Evolutionary conservation across 2,888 invertebrate species (phyloP).

Genomic region (Tetrapedia diversipes): DNA sequence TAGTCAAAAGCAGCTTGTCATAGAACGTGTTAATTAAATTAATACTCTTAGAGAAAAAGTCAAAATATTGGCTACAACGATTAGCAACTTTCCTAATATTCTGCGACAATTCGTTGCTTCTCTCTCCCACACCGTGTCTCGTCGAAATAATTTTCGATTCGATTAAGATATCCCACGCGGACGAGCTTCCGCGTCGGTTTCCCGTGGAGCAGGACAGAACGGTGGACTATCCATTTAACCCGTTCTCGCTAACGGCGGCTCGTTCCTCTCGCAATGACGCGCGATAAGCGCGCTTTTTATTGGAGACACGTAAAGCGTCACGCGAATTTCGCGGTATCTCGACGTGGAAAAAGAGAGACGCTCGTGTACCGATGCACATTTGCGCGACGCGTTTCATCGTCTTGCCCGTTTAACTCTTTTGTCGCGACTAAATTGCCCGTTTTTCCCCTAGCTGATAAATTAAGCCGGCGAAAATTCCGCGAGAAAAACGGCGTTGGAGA

Average conservation of each 20-base stretch:
- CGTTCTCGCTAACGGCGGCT: conserved; percentile 6
- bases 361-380: too few species aligned
- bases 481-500: too few species aligned
- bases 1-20: too few species aligned
- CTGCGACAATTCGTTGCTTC: conserved; percentile 14
- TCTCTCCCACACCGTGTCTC: too few species aligned
- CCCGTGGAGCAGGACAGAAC: conserved; percentile 9
- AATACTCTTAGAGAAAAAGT: too few species aligned
- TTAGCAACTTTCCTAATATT: not conserved
- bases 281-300: conserved; percentile 11
- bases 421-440: not conserved
- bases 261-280: conserved; percentile 5
- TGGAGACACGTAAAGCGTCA: not conserved
- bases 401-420: not conserved
- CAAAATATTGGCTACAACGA: too few species aligned
- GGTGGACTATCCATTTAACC: conserved; percentile 4
- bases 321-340: not conserved
- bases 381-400: not conserved
- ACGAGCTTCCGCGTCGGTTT: not conserved
- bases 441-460: not conserved
- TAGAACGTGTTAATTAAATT: too few species aligned
- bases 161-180: conserved; percentile 27
- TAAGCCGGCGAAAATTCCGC: not conserved
- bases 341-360: not conserved
- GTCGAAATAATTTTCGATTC: conserved; percentile 46